Evolutionary conservation across 2,888 invertebrate genomes (phyloP), one percentile per base, ranked within the genome.

Genomic region (Notodonta dromedarius): DNA sequence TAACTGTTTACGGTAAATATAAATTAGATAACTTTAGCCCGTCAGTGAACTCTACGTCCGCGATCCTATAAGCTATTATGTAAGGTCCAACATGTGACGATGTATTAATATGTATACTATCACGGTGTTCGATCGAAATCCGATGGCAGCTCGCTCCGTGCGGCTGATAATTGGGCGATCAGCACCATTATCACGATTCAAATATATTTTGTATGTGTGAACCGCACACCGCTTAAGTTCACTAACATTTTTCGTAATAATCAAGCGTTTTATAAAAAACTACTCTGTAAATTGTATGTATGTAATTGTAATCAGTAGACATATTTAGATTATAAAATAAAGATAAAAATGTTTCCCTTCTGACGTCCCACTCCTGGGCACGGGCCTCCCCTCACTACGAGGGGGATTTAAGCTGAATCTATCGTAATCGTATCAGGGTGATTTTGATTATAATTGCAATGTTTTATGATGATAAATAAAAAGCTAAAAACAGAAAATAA

Each of bases 151-250:
- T 46, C 13, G 46, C 13, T 50, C 16, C 32, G 32, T 83, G 78
- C 73, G 68, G 57, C 63, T 72, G 72, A 69, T 80, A 81, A 85
- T 82, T 79, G 62, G 73, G 72, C 74, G 70, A 78, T 86, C 69
- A 78, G 62, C 61, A 83, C 75, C 62, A 70, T 71, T 56, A 78
- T 80, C 86, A 87, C 85, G 85, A 74, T 63, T 72, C 46, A 13
- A 44, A 65, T 61, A 70, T 12, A 13, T 65, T 87, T 86, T 71
- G 85, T 87, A 85, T 87, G 87, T 88, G 86, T 78, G 86, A 86
- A 83, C 77, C 62, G 67, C 48, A 63, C 62, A 55, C 32, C 40
- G 56, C 68, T 71, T 64, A 73, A 55, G 69, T 76, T 76, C 71
- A 74, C 72, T 70, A 69, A 63, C 66, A 61, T 69, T 66, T 62